Base-by-base conservation (phyloP, 2,888 invertebrate genomes). In the Desoria tigrina region DNA sequence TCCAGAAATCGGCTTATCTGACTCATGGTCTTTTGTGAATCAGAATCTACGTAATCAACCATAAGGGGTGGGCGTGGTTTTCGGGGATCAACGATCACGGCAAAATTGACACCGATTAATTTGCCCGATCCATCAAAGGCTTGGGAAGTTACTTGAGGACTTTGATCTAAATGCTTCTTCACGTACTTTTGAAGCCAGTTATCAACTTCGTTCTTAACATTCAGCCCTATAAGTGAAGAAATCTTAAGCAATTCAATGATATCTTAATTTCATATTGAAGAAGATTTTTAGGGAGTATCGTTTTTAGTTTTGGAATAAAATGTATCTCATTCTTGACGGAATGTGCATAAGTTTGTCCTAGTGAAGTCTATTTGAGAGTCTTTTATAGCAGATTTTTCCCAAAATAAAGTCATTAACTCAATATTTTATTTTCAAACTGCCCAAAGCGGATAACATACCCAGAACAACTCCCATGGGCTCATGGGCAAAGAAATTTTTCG, bases 151-250 rank as follows among this genome's bases (percentile, higher is more conserved):
- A 58, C 27, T 7, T 32, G 27, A 3, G 28, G 42, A 27, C 58
- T 58, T 2, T 3, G 24, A 16, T 27, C 26, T 4, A 58, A 24
- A 14, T 58, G 32, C 27, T 24, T 21, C 9, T 24, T n/a, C n/a
- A 58, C 42, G 24, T 58, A 58, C 39, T 58, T 58, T 14, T 26
- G 45, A 16, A 58, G 21, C 58, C 58, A 58, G 16, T 42, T 23
- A 2, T 24, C 42, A 18, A 58, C 45, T 24, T 58, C 58, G 16
- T 45, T 58, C n/a, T 58, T 42, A 3, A 58, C 28, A 45, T 58
- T 58, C 11, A 58, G 11, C n/a, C 58, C 58, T 57, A 28, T n/a
- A n/a, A n/a, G n/a, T n/a, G n/a, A n/a, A n/a, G n/a, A n/a, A n/a
- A n/a, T n/a, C n/a, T n/a, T n/a, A n/a, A n/a, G n/a, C n/a, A n/a